These are phyloP conservation scores for Sialia sialis DNA, from an alignment of 2,113 vertebrate species.

Conservation along the genomic window DNA sequence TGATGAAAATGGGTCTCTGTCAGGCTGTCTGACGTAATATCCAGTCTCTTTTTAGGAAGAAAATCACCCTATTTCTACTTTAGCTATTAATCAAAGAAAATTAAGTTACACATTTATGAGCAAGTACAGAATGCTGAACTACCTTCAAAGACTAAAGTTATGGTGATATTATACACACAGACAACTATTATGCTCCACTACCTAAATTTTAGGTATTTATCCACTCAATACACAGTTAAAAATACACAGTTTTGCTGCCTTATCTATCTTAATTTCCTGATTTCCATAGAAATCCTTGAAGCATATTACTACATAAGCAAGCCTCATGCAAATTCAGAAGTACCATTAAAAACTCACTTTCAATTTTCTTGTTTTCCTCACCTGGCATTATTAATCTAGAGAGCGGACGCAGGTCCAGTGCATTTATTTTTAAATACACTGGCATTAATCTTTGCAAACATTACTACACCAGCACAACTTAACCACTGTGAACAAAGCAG, in stretches of 20 bases:
- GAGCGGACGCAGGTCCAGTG: constrained; percentile 18
- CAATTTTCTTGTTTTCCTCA: constrained; percentile 41
- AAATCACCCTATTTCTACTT: not conserved
- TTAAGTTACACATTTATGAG: not conserved
- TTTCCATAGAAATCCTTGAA: constrained; percentile 14
- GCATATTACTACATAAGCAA: constrained; percentile 12
- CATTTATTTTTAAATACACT: constrained; percentile 49
- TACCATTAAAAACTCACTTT: constrained; percentile 51
- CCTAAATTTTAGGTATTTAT: not conserved
- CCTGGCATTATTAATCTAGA: constrained; percentile 60
- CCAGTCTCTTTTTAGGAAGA: not conserved
- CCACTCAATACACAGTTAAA: not conserved
- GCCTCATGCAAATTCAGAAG: constrained; percentile 41
- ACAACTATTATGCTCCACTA: not conserved
- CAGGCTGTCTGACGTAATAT: not conserved
- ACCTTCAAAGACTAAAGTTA: constrained; percentile 12
- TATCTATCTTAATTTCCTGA: not conserved
- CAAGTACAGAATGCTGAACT: constrained; percentile 30
- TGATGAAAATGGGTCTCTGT: constrained; percentile 29
- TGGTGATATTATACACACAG: not conserved
- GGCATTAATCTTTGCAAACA: constrained; percentile 69
- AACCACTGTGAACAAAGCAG: constrained; percentile 57
- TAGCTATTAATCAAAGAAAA: constrained; percentile 64
- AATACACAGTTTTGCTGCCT: not conserved
- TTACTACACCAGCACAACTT: constrained; percentile 59